Conservation (phyloP, 2,888 invertebrate genomes). For the Epirrhoe alternata region DNA sequence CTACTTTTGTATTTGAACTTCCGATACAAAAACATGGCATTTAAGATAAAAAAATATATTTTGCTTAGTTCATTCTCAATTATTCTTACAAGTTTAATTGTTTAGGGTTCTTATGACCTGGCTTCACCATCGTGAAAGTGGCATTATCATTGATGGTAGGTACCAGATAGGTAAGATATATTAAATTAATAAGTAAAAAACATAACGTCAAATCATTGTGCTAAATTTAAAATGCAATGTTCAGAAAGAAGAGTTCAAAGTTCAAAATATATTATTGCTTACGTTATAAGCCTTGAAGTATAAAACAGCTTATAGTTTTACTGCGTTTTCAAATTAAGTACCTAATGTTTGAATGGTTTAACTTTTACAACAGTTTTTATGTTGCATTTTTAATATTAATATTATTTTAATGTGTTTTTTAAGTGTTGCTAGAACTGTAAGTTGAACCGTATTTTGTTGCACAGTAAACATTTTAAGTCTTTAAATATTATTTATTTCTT, state of each 20-base stretch:
- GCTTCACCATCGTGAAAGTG: too few species aligned
- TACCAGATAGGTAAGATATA: too few species aligned
- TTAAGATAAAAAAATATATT: too few species aligned
- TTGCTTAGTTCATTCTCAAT: too few species aligned
- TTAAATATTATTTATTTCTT: not conserved
- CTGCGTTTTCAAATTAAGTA: slow-evolving; percentile 30
- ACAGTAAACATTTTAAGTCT: not conserved
- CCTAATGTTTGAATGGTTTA: slow-evolving; percentile 31
- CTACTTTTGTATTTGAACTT: too few species aligned
- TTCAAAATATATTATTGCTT: slow-evolving; percentile 7
- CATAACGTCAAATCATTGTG: too few species aligned
- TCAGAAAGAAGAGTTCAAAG: slow-evolving; percentile 1
- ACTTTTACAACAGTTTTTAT: slow-evolving; percentile 39
- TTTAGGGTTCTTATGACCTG: too few species aligned
- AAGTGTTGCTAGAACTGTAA: slow-evolving; percentile 18
- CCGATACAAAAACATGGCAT: too few species aligned
- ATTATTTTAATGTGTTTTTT: slow-evolving; percentile 30
- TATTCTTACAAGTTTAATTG: too few species aligned
- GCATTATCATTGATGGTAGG: too few species aligned
- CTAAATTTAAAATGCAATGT: slow-evolving; percentile 1
- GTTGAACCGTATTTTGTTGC: not conserved
- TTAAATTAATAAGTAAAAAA: too few species aligned
- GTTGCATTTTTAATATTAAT: slow-evolving; percentile 30
- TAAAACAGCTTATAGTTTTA: slow-evolving; percentile 27
- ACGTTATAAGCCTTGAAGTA: not conserved